Evolutionary conservation across 2,797 vertebrate species (phyloP).

Genomic region (Gephyroberyx darwinii): DNA sequence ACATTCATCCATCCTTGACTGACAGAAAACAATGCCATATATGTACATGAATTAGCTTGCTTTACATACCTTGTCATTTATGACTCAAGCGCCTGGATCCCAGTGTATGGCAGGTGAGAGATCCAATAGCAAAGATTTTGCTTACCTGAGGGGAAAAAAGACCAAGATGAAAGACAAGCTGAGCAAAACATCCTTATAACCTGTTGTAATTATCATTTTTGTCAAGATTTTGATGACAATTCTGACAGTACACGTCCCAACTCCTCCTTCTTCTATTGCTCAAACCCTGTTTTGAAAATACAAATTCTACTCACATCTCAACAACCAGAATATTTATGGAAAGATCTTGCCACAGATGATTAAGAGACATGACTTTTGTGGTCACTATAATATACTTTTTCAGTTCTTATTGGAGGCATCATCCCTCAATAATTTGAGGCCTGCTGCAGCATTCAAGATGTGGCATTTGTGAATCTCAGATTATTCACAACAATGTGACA

Average conservation of each 20-base stretch:
- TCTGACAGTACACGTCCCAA: background rate
- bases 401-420: too few relatives aligned
- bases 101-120: conserved; percentile 57
- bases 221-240: background rate
- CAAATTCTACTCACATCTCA: background rate
- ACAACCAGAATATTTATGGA: background rate
- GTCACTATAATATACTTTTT: too few relatives aligned
- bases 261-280: background rate
- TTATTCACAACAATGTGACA: too few relatives aligned
- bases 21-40: background rate
- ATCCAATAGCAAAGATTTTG: conserved; percentile 57
- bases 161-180: conserved; percentile 8
- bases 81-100: conserved; percentile 72
- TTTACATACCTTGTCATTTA: conserved; percentile 80
- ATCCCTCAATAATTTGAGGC: too few relatives aligned
- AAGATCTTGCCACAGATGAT: too few relatives aligned
- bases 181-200: conserved; percentile 1
- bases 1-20: background rate
- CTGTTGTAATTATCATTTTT: too few relatives aligned
- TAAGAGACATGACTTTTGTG: too few relatives aligned
- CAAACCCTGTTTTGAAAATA: background rate
- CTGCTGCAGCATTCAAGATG: too few relatives aligned
- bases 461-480: too few relatives aligned
- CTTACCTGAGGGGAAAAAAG: conserved; percentile 59
- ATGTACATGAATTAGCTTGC: background rate